A percentile compares a stretch with the other conserved stretches of the same genome.
Conservation (phyloP, 2,797 vertebrate species). For the Arnoldichthys spilopterus region DNA sequence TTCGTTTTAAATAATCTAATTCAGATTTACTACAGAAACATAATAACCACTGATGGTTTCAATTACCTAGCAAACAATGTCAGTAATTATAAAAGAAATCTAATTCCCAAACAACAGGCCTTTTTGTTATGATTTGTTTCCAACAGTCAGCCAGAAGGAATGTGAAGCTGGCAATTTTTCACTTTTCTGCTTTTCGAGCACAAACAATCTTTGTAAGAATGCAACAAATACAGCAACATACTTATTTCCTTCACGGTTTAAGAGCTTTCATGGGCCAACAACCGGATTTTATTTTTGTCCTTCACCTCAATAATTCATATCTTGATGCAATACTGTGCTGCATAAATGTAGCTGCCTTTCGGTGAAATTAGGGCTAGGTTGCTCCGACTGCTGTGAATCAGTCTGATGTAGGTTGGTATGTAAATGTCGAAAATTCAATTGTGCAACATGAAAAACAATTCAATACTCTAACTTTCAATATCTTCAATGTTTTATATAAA, state of each 20-base stretch:
- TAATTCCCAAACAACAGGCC: constrained; percentile 33
- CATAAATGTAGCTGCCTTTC: neutral
- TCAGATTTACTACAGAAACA: constrained; percentile 57
- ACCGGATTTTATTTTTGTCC: neutral
- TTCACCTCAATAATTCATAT: neutral
- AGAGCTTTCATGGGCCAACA: neutral
- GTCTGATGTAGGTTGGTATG: too few relatives aligned
- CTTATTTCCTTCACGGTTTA: neutral
- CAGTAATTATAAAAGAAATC: constrained; percentile 56
- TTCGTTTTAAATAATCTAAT: constrained; percentile 54
- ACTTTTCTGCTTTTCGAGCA: constrained; percentile 51
- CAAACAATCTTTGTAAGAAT: constrained; percentile 36
- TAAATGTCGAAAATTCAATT: too few relatives aligned
- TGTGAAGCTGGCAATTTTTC: constrained; percentile 40
- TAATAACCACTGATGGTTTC: constrained; percentile 57
- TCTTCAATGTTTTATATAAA: too few relatives aligned
- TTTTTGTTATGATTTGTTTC: constrained; percentile 43
- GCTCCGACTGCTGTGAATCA: too few relatives aligned
- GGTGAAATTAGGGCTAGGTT: neutral
- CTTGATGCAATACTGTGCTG: neutral
- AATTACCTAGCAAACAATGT: constrained; percentile 53
- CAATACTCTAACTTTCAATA: too few relatives aligned
- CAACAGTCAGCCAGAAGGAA: constrained; percentile 36
- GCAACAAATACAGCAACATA: constrained; percentile 26
- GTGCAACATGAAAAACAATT: too few relatives aligned